Percentiles rank a stretch among this genome's conserved stretches.
Evolutionary conservation across 2,888 invertebrate species (phyloP).

Genomic region (Schrankia costaestrigalis): DNA sequence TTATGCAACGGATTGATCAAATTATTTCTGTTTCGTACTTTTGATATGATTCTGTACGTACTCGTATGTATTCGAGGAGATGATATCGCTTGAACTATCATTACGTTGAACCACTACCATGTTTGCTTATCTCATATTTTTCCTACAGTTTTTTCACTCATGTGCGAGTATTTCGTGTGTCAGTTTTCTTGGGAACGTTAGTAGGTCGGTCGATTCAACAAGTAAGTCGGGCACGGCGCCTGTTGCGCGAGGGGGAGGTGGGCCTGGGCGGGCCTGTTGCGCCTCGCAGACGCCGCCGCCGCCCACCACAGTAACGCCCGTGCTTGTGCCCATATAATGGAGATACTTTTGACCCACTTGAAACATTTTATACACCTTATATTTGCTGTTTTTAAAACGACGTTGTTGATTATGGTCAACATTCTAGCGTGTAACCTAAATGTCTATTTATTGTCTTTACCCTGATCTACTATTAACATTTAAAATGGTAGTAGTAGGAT

Average conservation of each 20-base stretch:
- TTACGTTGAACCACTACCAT: slow-evolving; percentile 14
- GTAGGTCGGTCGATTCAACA: slow-evolving; percentile 81
- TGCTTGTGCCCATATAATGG: slow-evolving; percentile 55
- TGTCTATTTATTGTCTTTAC: too few species aligned
- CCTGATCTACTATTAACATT: neutral
- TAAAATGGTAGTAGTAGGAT: too few species aligned
- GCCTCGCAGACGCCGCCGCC: slow-evolving; percentile 72
- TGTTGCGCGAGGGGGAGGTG: slow-evolving; percentile 65
- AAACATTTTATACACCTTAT: slow-evolving; percentile 36
- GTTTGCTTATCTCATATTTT: slow-evolving; percentile 12
- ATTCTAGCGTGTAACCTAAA: neutral
- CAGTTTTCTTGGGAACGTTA: slow-evolving; percentile 65
- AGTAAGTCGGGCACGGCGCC: slow-evolving; percentile 72
- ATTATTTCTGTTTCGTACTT: too few species aligned
- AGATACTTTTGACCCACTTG: slow-evolving; percentile 67
- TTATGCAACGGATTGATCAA: too few species aligned
- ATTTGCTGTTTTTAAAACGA: slow-evolving; percentile 26
- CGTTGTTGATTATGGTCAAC: neutral
- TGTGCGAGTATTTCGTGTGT: slow-evolving; percentile 49
- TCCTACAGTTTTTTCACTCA: slow-evolving; percentile 30
- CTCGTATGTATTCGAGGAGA: too few species aligned
- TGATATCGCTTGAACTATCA: neutral
- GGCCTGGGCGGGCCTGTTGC: slow-evolving; percentile 71
- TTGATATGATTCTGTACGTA: too few species aligned
- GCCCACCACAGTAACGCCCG: slow-evolving; percentile 54